These are phyloP conservation scores for Eurypyga helias DNA, from an alignment of 2,113 vertebrate genomes.

Conservation along the genomic window DNA sequence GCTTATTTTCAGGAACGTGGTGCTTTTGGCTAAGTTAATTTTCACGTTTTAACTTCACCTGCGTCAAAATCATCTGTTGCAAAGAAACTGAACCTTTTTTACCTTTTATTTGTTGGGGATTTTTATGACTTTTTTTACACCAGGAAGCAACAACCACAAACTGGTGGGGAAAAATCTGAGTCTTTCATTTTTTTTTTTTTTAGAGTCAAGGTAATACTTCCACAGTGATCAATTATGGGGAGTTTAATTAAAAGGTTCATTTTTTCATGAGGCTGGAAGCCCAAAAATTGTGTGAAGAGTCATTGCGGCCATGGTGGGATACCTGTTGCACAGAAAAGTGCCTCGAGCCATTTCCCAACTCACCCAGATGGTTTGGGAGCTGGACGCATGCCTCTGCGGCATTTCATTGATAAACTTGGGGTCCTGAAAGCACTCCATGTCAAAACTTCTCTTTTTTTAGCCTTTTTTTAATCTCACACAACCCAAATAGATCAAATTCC, in stretches of 20 bases:
- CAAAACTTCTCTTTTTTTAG: too few species aligned
- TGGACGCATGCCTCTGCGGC: not conserved
- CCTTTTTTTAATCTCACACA: not conserved
- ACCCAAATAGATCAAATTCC: not conserved
- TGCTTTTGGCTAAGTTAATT: not conserved
- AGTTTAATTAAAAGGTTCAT: not conserved
- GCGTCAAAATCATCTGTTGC: too few species aligned
- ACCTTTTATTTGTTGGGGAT: not conserved
- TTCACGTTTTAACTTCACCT: fast-evolving
- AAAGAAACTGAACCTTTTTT: not conserved
- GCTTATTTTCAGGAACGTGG: fast-evolving
- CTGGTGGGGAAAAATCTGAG: fast-evolving
- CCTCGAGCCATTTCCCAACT: not conserved
- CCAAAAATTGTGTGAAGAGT: not conserved
- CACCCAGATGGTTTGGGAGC: not conserved
- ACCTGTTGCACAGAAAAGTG: not conserved
- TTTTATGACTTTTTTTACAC: not conserved
- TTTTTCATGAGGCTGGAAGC: not conserved
- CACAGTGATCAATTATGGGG: fast-evolving
- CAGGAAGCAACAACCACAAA: not conserved
- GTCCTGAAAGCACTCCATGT: too few species aligned
- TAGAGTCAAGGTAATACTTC: not conserved
- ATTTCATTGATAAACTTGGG: not conserved
- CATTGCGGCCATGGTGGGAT: fast-evolving
- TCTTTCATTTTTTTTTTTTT: not conserved